Percentiles rank a stretch among this genome's conserved stretches.
Conservation (phyloP, 2,797 vertebrate species). For the Acropternis orthonyx region DNA sequence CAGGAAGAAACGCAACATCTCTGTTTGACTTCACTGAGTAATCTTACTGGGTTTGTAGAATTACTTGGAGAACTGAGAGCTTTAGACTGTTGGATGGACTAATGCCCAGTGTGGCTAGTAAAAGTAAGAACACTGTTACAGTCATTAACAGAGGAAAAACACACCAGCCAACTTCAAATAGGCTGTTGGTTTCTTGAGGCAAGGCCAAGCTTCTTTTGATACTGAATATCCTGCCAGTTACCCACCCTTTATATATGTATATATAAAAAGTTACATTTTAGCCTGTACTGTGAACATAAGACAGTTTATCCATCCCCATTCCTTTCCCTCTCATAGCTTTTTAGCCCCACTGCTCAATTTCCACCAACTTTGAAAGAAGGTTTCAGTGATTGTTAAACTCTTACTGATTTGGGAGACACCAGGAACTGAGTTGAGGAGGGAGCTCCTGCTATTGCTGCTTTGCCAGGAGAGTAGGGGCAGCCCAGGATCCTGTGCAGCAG, state of each 20-base stretch:
- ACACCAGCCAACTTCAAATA: neutral
- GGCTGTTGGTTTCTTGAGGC: neutral
- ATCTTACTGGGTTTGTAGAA: neutral
- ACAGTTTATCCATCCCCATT: neutral
- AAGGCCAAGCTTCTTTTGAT: neutral
- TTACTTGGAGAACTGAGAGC: neutral
- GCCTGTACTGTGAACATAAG: neutral
- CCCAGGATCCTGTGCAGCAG: neutral
- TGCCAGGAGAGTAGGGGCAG: neutral
- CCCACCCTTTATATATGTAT: neutral
- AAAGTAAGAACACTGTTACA: conserved; percentile 39
- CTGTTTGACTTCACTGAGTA: neutral
- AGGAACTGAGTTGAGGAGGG: neutral
- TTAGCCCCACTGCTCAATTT: neutral
- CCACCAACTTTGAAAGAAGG: neutral
- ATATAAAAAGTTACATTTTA: neutral
- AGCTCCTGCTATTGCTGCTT: accelerated
- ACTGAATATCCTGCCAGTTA: conserved; percentile 18
- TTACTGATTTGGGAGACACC: neutral
- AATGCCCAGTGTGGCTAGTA: conserved; percentile 23
- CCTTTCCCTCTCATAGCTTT: neutral
- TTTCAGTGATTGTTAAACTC: neutral
- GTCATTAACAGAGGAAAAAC: conserved; percentile 22
- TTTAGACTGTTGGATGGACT: conserved; percentile 25
- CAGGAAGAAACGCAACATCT: neutral